Evolutionary conservation across 1,140 invertebrate species (phyloP).

Genomic region (Ectropis grisescens): DNA sequence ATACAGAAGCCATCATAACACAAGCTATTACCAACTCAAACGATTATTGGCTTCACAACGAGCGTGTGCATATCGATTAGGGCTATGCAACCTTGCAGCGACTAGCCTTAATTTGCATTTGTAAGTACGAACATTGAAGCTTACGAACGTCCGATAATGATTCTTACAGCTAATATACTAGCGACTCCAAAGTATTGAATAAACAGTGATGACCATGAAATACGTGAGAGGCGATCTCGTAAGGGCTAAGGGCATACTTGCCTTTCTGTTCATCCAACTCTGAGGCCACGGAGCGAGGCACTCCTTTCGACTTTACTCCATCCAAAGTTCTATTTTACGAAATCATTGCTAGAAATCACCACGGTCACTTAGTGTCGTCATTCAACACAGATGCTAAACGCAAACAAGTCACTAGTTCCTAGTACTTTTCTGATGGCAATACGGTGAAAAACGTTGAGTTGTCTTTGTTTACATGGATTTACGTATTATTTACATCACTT

Average conservation of each 20-base stretch:
- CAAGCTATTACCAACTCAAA: too few species aligned
- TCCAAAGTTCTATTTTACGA: slow-evolving; percentile 35
- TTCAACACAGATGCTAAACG: slow-evolving; percentile 41
- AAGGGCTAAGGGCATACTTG: slow-evolving; percentile 50
- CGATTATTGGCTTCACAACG: too few species aligned
- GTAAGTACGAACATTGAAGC: too few species aligned
- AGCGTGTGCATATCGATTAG: too few species aligned
- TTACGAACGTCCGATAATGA: too few species aligned
- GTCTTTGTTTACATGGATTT: slow-evolving; percentile 53
- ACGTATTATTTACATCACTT: slow-evolving; percentile 64
- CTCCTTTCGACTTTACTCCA: slow-evolving; percentile 39
- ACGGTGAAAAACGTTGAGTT: too few species aligned
- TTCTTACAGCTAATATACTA: too few species aligned
- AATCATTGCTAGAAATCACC: slow-evolving; percentile 46
- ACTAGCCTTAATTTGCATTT: too few species aligned
- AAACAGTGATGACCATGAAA: slow-evolving; percentile 31
- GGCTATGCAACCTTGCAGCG: too few species aligned
- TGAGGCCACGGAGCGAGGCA: slow-evolving; percentile 44
- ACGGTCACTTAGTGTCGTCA: slow-evolving; percentile 57
- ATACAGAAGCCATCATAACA: slow-evolving; percentile 1
- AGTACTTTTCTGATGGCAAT: too few species aligned
- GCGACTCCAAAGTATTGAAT: slow-evolving; percentile 9
- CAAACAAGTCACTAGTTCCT: too few species aligned
- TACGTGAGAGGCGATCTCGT: slow-evolving; percentile 30
- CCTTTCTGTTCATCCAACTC: slow-evolving; percentile 65